These are phyloP conservation scores for Chironomus tentans DNA, from an alignment of 2,888 invertebrate genomes.

Conservation along the genomic window DNA sequence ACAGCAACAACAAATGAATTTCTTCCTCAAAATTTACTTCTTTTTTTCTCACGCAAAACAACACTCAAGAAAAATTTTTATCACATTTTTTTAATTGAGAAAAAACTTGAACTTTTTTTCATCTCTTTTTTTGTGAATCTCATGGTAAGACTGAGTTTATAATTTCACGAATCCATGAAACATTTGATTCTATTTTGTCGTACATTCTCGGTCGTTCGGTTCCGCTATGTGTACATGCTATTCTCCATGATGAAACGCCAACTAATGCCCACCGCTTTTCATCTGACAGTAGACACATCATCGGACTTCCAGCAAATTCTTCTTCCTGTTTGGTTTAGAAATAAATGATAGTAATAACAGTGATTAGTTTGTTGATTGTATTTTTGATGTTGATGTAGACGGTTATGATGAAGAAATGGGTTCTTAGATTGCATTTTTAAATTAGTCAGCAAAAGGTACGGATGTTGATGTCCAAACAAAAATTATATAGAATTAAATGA, in stretches of 20 bases:
- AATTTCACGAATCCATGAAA: conserved; percentile 76
- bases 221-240: conserved; percentile 71
- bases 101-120: no score
- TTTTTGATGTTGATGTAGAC: no score
- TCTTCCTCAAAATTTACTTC: no score
- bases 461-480: not conserved
- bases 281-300: conserved; percentile 66
- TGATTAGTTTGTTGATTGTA: no score
- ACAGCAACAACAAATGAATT: not conserved
- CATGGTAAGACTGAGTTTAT: conserved; percentile 43
- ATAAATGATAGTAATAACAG: no score
- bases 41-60: not conserved
- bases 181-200: conserved; percentile 70
- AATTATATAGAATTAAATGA: not conserved
- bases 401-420: no score
- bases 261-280: conserved; percentile 67
- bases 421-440: no score
- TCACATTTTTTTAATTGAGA: not conserved
- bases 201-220: conserved; percentile 71
- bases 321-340: conserved; percentile 54
- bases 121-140: not conserved
- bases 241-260: conserved; percentile 77
- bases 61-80: not conserved
- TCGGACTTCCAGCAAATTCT: conserved; percentile 79
- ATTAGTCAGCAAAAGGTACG: no score